These are phyloP conservation scores for Neotoma lepida DNA, from an alignment of 2,113 vertebrate species.

Conservation along the genomic window DNA sequence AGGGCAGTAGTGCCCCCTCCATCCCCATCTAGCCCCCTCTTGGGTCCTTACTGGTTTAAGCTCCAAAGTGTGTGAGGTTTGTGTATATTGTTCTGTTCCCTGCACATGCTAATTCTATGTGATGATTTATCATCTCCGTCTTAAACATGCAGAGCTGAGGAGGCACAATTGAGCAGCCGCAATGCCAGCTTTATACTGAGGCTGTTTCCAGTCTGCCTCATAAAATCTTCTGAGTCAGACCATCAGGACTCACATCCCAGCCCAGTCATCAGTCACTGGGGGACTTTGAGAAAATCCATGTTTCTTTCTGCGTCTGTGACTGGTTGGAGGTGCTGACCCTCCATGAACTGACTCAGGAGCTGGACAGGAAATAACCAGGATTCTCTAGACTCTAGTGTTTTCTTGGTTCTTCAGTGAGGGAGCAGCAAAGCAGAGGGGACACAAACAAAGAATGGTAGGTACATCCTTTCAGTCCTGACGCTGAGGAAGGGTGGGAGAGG, in stretches of 20 bases:
- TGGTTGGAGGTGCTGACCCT: not conserved
- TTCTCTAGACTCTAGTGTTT: not conserved
- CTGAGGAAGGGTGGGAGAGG: not conserved
- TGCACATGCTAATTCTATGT: not conserved
- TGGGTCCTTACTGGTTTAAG: not conserved
- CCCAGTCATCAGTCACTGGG: not conserved
- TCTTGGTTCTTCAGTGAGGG: not conserved
- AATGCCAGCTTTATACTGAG: not conserved
- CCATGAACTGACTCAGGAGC: not conserved
- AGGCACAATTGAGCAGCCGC: not conserved
- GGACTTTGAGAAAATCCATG: not conserved
- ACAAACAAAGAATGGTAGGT: not conserved
- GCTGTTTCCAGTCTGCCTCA: not conserved
- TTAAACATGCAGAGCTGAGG: not conserved
- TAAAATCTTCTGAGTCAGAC: not conserved
- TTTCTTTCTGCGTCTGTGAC: not conserved
- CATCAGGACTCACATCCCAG: not conserved
- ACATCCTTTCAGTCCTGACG: not conserved
- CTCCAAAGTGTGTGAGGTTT: not conserved
- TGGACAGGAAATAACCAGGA: not conserved
- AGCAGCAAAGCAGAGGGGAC: not conserved
- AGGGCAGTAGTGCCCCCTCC: not conserved
- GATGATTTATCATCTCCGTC: not conserved
- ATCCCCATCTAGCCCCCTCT: not conserved
- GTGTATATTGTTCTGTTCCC: rapidly evolving